These are phyloP conservation scores for Silvanus unidentatus DNA, from an alignment of 2,888 invertebrate species.

Conservation along the genomic window DNA sequence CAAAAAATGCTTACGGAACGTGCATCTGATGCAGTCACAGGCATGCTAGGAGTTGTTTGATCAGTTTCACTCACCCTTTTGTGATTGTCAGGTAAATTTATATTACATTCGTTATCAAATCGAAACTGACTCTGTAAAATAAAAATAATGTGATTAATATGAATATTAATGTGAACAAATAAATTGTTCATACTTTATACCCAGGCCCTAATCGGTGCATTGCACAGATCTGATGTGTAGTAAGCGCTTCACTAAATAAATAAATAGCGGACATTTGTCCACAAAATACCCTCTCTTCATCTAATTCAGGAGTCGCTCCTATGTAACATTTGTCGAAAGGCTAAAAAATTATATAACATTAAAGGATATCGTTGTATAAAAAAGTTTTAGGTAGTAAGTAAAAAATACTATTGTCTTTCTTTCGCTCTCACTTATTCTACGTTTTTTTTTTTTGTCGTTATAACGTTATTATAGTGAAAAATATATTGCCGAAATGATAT, in stretches of 20 bases:
- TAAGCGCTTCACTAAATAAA: conserved; percentile 94
- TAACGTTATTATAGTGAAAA: too few relatives aligned
- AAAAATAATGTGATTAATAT: conserved; percentile 8
- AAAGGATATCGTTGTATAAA: background rate
- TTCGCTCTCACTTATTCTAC: too few relatives aligned
- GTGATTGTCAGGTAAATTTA: conserved; percentile 96
- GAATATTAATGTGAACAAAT: background rate
- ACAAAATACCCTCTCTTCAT: conserved; percentile 96
- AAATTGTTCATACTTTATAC: conserved; percentile 72
- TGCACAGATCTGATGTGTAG: conserved; percentile 96
- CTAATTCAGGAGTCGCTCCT: conserved; percentile 94
- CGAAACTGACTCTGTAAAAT: conserved; percentile 93
- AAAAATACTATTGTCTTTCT: too few relatives aligned
- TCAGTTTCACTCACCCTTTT: conserved; percentile 83
- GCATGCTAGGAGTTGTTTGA: conserved; percentile 41
- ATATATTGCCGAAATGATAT: too few relatives aligned
- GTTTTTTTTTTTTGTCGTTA: too few relatives aligned
- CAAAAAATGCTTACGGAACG: conserved; percentile 55
- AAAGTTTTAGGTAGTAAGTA: too few relatives aligned
- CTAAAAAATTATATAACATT: conserved; percentile 49
- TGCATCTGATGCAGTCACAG: conserved; percentile 43
- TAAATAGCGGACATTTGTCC: conserved; percentile 99
- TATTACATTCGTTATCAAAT: conserved; percentile 98
- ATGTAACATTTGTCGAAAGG: conserved; percentile 99
- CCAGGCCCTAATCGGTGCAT: conserved; percentile 98